Conservation (phyloP, 2,797 vertebrate genomes). For the Salmo trutta region DNA sequence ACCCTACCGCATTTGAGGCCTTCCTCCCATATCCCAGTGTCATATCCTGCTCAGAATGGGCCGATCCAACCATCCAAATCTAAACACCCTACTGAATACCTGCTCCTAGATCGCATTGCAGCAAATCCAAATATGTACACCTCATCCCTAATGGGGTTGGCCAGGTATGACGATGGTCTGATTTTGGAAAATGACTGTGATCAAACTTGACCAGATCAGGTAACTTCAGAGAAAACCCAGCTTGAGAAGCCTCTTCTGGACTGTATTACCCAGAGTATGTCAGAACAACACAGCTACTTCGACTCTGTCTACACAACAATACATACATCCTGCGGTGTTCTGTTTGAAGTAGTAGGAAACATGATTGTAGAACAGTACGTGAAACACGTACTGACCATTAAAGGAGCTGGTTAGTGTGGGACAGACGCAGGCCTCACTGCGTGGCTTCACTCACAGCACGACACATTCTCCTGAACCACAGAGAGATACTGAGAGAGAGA, state of each 20-base stretch:
- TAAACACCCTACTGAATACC: slow-evolving; percentile 48
- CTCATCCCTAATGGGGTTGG: slow-evolving; percentile 43
- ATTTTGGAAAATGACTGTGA: slow-evolving; percentile 69
- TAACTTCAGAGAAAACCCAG: too few species aligned
- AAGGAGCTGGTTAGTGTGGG: slow-evolving; percentile 13
- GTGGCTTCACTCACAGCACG: slow-evolving; percentile 20
- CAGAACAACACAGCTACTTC: slow-evolving; percentile 33
- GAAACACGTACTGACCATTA: slow-evolving; percentile 15
- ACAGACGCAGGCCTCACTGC: slow-evolving; percentile 15
- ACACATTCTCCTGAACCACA: neutral
- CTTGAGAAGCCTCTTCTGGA: too few species aligned
- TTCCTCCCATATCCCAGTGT: neutral
- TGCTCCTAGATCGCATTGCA: slow-evolving; percentile 69
- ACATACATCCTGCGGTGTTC: neutral
- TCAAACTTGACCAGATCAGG: slow-evolving; percentile 59
- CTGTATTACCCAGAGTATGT: too few species aligned
- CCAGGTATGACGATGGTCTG: slow-evolving; percentile 60
- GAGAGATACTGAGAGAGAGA: too few species aligned
- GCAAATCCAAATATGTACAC: slow-evolving; percentile 67
- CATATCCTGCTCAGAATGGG: slow-evolving; percentile 44
- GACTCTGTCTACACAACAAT: slow-evolving; percentile 20
- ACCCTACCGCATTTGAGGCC: neutral
- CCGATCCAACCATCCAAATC: slow-evolving; percentile 29
- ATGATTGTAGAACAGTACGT: slow-evolving; percentile 13
- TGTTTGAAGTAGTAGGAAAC: slow-evolving; percentile 8